Percentiles rank a stretch among this genome's conserved stretches.
These are phyloP conservation scores for Mantis religiosa DNA, from an alignment of 2,888 invertebrate genomes.

Conservation along the genomic window DNA sequence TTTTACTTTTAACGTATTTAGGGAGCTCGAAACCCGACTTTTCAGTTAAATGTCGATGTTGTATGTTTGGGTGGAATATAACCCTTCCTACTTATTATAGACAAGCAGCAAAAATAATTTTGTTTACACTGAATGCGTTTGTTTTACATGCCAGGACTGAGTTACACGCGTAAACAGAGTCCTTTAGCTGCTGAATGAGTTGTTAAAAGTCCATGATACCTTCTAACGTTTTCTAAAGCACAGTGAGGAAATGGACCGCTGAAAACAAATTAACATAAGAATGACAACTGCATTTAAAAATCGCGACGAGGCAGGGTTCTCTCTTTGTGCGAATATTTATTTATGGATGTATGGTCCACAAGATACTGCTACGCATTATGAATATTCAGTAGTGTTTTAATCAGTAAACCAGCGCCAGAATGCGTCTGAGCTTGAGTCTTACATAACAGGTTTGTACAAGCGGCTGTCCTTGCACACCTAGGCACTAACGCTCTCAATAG, in stretches of 20 bases:
- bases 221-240: too few relatives aligned
- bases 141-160: too few relatives aligned
- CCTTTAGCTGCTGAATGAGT: too few relatives aligned
- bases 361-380: background rate
- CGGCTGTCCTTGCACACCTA: background rate
- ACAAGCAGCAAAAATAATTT: too few relatives aligned
- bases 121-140: too few relatives aligned
- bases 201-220: too few relatives aligned
- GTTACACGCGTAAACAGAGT: too few relatives aligned
- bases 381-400: background rate
- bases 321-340: background rate
- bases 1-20: too few relatives aligned
- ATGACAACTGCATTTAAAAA: background rate
- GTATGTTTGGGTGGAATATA: too few relatives aligned
- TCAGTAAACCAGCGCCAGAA: background rate
- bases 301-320: background rate
- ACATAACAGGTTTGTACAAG: background rate
- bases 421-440: background rate
- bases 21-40: too few relatives aligned
- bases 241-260: background rate
- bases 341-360: background rate
- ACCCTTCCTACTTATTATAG: too few relatives aligned
- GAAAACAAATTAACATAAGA: background rate
- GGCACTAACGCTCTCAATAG: background rate
- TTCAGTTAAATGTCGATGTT: too few relatives aligned